Base-by-base conservation (phyloP, 2,888 invertebrate genomes). In the Parascotia fuliginaria region DNA sequence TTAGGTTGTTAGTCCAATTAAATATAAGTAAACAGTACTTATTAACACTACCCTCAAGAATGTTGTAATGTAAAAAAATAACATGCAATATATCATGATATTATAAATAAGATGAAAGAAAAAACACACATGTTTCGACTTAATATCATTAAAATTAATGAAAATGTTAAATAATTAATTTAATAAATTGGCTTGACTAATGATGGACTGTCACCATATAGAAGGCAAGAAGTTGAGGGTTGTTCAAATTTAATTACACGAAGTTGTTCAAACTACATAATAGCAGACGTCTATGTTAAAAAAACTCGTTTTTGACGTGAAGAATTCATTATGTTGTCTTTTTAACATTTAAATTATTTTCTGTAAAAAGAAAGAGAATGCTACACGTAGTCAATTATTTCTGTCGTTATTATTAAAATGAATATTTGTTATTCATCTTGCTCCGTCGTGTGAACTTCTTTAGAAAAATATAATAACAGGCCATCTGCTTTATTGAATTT, bases 141-240 rank as follows among this genome's bases (percentile, higher is more conserved):
- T 50, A 40, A 42, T 61, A 37, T 65, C 57, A 72, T 65, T 64
- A 65, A 65, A 72, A 68, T 65, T 58, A 72, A 67, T 65, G 58
- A 65, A 67, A n/a, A n/a, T n/a, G 19, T 19, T 3, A 19, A 19
- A 5, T 19, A 19, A n/a, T n/a, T n/a, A n/a, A n/a, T 67, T 70
- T 51, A 57, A n/a, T 38, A 13, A 24, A 12, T 42, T 42, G 24
- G 29, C 14, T 41, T 50, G 51, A 58, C 58, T 70, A 66, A 68
- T 55, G 64, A 66, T 65, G 58, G 31, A 15, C 40, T 34, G 15
- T 31, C 16, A 22, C n/a, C 47, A 49, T 42, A 55, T 39, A 50
- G 51, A 60, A 53, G 45, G 44, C 31, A 37, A 37, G 41, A 55
- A 49, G 43, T 39, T 55, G 42, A 55, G 36, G 14, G 13, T 9